Evolutionary conservation across 2,113 vertebrate genomes (phyloP), one percentile per base, ranked within the genome.

Genomic region (Haemorhous mexicanus): DNA sequence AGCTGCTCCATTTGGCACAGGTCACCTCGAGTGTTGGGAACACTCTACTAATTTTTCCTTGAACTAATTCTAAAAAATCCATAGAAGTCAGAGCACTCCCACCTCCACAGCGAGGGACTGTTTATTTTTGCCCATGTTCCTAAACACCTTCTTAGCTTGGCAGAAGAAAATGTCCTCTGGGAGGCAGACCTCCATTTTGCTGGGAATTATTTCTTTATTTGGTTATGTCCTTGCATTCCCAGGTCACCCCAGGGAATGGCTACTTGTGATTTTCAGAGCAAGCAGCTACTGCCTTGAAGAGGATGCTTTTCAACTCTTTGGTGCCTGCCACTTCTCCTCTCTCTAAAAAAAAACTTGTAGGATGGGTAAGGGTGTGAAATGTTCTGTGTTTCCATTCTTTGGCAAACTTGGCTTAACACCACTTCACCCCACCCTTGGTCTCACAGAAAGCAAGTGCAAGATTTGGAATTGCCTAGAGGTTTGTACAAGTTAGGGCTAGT

Each of bases 1-100:
- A 96, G 93, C 95, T 97, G 95, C 77, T 96, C 67, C 79, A 66
- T 89, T 96, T 97, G 94, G 89, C 94, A 94, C 79, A 88, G 92
- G 84, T 97, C 76, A 84, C 62, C 77, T 90, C 70, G 52, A 89
- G 70, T 87, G 85, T 82, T 89, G 93, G 73, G 86, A 95, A 28
- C 16, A 79, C n/a, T 78, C 19, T 52, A 64, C 90, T 90, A 84
- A 81, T 97, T 94, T 93, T 96, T 78, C 74, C 87, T 95, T 96
- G 61, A 95, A 91, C 76, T 93, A 88, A 93, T 93, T 93, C 37
- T 81, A 72, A 95, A 95, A 95, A 95, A 80, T 88, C 81, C 55
- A 11, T n/a, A 66, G 28, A 84, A 93, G 53, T 74, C 52, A 53
- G 58, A 91, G 15, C 4, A 22, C n/a, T 70, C 59, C 4, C 4